phyloP scores from a whole-genome alignment of 2,888 invertebrate species.

The Hirtodrosophila alboralis region DNA sequence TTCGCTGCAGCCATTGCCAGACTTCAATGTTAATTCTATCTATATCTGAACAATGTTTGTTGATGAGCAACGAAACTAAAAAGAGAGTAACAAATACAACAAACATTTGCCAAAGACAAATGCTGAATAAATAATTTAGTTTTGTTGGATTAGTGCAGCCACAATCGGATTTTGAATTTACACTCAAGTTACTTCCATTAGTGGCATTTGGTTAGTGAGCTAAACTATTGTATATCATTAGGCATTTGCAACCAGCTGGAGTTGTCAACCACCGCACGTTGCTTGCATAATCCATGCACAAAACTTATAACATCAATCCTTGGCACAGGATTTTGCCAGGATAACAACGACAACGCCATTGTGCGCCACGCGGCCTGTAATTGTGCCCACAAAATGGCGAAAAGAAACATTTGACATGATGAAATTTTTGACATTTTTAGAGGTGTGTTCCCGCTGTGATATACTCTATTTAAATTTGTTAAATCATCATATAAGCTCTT shows the following conservation, averaged over 20 bases:
- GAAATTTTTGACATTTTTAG: constrained; percentile 1
- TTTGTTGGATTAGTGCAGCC: constrained; percentile 73
- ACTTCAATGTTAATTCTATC: too few relatives aligned
- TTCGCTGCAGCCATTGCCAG: too few relatives aligned
- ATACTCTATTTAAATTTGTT: constrained; percentile 10
- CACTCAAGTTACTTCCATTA: constrained; percentile 78
- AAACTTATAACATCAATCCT: constrained; percentile 59
- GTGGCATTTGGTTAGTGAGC: constrained; percentile 52
- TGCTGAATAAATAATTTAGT: constrained; percentile 73
- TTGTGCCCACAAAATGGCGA: constrained; percentile 38
- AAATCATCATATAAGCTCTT: too few relatives aligned
- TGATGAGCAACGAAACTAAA: constrained; percentile 6
- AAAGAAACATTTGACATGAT: constrained; percentile 24
- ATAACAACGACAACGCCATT: constrained; percentile 28
- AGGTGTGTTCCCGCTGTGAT: not conserved
- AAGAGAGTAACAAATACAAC: constrained; percentile 10
- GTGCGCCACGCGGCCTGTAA: constrained; percentile 30
- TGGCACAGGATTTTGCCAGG: constrained; percentile 56
- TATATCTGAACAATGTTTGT: constrained; percentile 2
- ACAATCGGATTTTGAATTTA: constrained; percentile 78
- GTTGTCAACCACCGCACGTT: constrained; percentile 42
- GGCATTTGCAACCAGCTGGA: constrained; percentile 36
- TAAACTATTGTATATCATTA: constrained; percentile 77
- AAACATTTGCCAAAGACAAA: constrained; percentile 63
- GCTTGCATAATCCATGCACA: constrained; percentile 59